Evolutionary conservation across 2,797 vertebrate genomes (phyloP), one percentile per base, ranked within the genome.

Genomic region (Epinephelus coioides): DNA sequence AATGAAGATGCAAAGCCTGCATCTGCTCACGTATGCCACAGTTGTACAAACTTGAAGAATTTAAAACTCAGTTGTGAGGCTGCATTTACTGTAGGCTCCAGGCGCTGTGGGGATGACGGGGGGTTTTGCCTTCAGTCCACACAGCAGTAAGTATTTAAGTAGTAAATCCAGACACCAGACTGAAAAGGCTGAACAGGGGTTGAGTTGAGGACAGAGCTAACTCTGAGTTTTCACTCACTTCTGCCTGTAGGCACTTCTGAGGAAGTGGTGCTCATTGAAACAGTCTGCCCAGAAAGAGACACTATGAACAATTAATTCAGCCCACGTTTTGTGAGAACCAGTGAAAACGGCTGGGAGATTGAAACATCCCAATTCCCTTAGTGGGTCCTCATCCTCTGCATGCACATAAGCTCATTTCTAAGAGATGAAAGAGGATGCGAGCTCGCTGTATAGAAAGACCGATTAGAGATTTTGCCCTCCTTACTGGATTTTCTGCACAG

Each of bases 311-410:
- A 89, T 90, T 71, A 81, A 93, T 90, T 90, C 89, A 61, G 59
- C 63, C 59, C 86, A 81, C 75, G 74, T 90, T 89, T 72, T 68
- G 66, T 78, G 44, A 73, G 83, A 85, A 86, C 50, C 68, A 63
- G 73, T 70, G 62, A 82, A 92, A 89, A 78, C 17, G 59, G 13
- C 68, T 71, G 30, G 15, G 55, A 87, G 76, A 88, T 78, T 89
- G 81, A 89, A 90, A 87, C 73, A 78, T 81, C 69, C 69, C 81
- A 81, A 81, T 88, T 94, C 88, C 88, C 86, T 73, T 5, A 77
- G 83, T 82, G 69, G 54, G 34, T 60, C 80, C 66, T 86, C 82
- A 78, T 85, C 71, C 73, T 78, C 76, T 64, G 83, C 81, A 72
- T 90, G 73, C 79, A 62, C 69, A 82, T 85, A 76, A 83, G 78